phyloP scores from a whole-genome alignment of 2,113 vertebrate genomes.

The Dendrocopos noguchii region DNA sequence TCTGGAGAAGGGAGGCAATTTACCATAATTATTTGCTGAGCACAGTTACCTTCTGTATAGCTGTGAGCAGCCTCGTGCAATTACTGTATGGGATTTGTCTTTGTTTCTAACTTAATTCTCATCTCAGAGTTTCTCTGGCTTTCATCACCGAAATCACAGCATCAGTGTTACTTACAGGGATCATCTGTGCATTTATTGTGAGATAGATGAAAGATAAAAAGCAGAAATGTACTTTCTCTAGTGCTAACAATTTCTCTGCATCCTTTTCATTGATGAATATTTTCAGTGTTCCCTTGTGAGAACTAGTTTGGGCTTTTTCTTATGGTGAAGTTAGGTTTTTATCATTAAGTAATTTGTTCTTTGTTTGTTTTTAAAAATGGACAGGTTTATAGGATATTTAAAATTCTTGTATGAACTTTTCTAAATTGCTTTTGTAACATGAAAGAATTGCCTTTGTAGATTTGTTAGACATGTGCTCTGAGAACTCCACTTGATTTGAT shows the following conservation, averaged over 20 bases:
- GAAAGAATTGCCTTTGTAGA: constrained; percentile 50
- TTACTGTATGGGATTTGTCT: not conserved
- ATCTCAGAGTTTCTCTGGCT: not conserved
- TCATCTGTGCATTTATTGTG: not conserved
- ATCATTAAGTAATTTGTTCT: not conserved
- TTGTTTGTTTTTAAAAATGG: constrained; percentile 7
- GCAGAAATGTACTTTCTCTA: not conserved
- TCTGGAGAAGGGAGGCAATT: not conserved
- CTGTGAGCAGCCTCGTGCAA: constrained; percentile 17
- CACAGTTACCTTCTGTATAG: constrained; percentile 9
- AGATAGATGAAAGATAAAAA: not conserved
- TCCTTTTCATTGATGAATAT: not conserved
- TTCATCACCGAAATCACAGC: not conserved
- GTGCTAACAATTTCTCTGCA: not conserved
- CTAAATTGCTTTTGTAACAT: constrained; percentile 44
- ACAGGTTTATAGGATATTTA: constrained; percentile 56
- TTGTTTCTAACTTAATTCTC: not conserved
- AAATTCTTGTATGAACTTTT: constrained; percentile 11
- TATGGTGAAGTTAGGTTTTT: not conserved
- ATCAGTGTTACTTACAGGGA: not conserved
- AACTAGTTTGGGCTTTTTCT: not conserved
- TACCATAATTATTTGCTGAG: not conserved
- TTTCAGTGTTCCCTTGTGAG: not conserved
- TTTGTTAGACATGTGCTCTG: constrained; percentile 52
- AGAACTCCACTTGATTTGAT: constrained; percentile 62